Percentiles rank a stretch among this genome's conserved stretches.
Evolutionary conservation across 2,888 invertebrate species (phyloP).

Genomic region (Bimastos eiseni): DNA sequence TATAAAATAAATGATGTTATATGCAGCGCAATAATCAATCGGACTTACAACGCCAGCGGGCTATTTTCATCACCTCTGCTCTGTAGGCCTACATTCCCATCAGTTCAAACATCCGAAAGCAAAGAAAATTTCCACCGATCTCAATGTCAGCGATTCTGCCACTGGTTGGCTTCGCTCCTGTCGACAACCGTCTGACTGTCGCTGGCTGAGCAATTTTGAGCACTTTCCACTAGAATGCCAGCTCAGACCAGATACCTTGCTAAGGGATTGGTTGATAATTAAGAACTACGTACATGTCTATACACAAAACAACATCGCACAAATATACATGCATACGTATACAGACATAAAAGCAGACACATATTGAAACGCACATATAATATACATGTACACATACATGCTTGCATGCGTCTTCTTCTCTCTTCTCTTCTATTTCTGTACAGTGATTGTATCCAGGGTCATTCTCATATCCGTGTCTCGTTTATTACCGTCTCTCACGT

Average conservation of each 20-base stretch:
- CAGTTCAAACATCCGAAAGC: neutral
- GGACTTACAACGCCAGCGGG: neutral
- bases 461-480: no score
- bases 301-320: neutral
- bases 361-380: neutral
- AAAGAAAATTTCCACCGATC: neutral
- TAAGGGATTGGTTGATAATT: no score
- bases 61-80: neutral
- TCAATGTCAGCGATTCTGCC: neutral
- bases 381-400: neutral
- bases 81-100: neutral
- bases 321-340: neutral
- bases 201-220: neutral
- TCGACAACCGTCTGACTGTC: neutral
- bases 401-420: no score
- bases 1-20: neutral
- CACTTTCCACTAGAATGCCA: neutral
- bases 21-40: neutral
- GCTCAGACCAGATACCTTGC: neutral
- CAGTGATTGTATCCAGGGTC: no score
- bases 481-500: no score
- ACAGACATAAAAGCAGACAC: neutral
- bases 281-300: neutral
- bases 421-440: no score
- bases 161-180: neutral